phyloP scores from a whole-genome alignment of 2,888 invertebrate genomes.

The Eutolmus rufibarbis region DNA sequence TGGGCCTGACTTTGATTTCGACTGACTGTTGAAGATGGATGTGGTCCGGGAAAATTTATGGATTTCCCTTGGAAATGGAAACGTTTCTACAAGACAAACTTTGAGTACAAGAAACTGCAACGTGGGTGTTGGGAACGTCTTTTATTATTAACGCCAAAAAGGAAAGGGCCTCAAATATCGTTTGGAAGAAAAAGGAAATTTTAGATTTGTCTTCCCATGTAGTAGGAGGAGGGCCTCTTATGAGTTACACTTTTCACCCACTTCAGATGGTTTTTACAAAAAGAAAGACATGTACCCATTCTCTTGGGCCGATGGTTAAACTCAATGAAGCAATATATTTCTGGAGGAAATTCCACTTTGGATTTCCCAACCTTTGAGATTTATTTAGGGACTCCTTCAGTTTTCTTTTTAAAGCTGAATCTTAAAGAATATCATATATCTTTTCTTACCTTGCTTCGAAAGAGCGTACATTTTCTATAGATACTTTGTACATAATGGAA shows the following conservation, averaged over 20 bases:
- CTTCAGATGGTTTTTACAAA: neutral
- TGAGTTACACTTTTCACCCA: neutral
- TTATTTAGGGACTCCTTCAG: neutral
- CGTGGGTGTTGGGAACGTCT: neutral
- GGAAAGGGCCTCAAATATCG: neutral
- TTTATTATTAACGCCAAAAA: neutral
- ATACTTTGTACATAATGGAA: too few species aligned
- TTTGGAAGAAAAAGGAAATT: neutral
- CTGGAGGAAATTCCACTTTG: neutral
- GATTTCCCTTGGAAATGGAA: neutral
- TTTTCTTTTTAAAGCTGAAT: neutral
- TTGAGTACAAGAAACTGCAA: neutral
- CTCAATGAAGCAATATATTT: neutral
- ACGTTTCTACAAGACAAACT: neutral
- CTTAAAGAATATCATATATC: neutral
- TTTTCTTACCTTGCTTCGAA: neutral
- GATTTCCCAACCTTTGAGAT: neutral
- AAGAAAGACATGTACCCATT: neutral
- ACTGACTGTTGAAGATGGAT: slow-evolving; percentile 14
- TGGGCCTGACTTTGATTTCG: slow-evolving; percentile 16
- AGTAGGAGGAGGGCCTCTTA: neutral
- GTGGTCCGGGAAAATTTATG: neutral
- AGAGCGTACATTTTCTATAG: neutral
- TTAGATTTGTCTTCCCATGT: neutral
- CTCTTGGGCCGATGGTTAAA: neutral